These are phyloP conservation scores for Rhagonycha lutea DNA, from an alignment of 2,888 invertebrate species.

Conservation along the genomic window DNA sequence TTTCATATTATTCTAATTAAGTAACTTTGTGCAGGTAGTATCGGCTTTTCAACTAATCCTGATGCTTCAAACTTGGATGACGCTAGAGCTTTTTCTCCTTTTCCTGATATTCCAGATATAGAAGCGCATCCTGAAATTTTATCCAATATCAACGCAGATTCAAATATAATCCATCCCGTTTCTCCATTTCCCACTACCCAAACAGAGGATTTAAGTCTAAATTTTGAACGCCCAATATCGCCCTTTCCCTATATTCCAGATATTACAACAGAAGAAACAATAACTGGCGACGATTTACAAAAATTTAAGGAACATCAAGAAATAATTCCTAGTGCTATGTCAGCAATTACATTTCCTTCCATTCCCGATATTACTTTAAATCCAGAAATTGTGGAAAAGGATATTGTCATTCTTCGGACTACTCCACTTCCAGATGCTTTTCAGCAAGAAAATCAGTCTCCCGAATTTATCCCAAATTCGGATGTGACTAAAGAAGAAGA, in stretches of 20 bases:
- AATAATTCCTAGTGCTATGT: slow-evolving; percentile 26
- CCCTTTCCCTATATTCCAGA: slow-evolving; percentile 45
- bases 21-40: slow-evolving; percentile 41
- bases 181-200: slow-evolving; percentile 9
- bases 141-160: not conserved
- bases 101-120: slow-evolving; percentile 45
- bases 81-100: slow-evolving; percentile 40
- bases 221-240: slow-evolving; percentile 36
- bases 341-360: slow-evolving; percentile 45
- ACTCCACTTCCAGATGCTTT: slow-evolving; percentile 38
- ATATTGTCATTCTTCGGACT: slow-evolving; percentile 42
- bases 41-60: slow-evolving; percentile 43
- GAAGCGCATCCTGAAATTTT: slow-evolving; percentile 35
- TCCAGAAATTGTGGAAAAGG: slow-evolving; percentile 46
- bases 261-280: slow-evolving; percentile 36
- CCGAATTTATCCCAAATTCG: not conserved
- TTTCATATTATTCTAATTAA: slow-evolving; percentile 5
- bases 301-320: slow-evolving; percentile 30
- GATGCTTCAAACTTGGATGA: slow-evolving; percentile 4
- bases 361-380: slow-evolving; percentile 46
- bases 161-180: not conserved
- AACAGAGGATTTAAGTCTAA: not conserved
- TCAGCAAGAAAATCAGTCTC: not conserved
- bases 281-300: slow-evolving; percentile 37
- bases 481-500: slow-evolving; percentile 3